Conservation (phyloP, 1,140 invertebrate genomes). For the Cherax destructor region DNA sequence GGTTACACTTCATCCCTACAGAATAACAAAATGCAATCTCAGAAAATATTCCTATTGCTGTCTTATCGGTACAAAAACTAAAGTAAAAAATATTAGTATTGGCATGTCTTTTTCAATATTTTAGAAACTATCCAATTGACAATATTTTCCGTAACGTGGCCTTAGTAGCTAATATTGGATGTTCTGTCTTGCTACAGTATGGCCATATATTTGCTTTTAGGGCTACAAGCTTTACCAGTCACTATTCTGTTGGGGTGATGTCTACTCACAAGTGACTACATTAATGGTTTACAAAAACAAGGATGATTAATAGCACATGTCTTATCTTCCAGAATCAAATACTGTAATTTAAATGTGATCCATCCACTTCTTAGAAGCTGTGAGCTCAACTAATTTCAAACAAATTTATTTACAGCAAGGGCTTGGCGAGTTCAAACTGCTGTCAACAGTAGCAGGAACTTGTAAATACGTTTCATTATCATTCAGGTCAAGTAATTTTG, state of each 20-base stretch:
- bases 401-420: conserved; percentile 13
- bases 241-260: conserved; percentile 14
- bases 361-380: conserved; percentile 41
- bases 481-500: conserved; percentile 48
- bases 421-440: conserved; percentile 36
- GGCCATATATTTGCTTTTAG: not conserved
- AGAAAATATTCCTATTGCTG: not conserved
- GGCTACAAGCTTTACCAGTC: not conserved
- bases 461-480: conserved; percentile 34
- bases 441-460: conserved; percentile 33
- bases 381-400: conserved; percentile 38
- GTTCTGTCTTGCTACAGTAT: not conserved
- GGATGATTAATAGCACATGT: conserved; percentile 41
- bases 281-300: conserved; percentile 31
- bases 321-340: conserved; percentile 49
- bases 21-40: conserved; percentile 12
- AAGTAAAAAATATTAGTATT: not conserved
- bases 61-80: not conserved
- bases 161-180: not conserved
- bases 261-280: conserved; percentile 29
- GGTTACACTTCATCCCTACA: conserved; percentile 44
- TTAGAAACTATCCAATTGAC: not conserved
- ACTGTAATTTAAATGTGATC: conserved; percentile 52
- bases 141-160: not conserved
- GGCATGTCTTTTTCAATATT: not conserved